Base-by-base conservation (phyloP, 2,888 invertebrate genomes). In the Brachynemurus nebulosus region DNA sequence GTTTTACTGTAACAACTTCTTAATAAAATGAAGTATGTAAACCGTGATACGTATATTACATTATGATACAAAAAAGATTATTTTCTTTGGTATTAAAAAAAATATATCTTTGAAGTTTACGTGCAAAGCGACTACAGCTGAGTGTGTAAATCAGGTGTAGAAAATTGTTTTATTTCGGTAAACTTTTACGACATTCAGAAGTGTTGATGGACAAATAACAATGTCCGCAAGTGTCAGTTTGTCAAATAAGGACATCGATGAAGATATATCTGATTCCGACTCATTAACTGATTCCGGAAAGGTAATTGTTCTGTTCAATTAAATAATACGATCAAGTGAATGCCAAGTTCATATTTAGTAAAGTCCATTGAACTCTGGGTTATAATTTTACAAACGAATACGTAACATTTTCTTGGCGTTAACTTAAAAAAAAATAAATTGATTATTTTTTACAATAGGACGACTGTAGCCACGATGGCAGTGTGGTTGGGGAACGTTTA, bases 401-500 rank as follows among this genome's bases (percentile, higher is more conserved):
- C n/a, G n/a, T n/a, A n/a, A n/a, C n/a, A n/a, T n/a, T n/a, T n/a
- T 30, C 14, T 30, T 30, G 14, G 14, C 4, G 14, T 30, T 30
- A 30, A 12, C 30, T 30, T 27, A 27, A n/a, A n/a, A n/a, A 27
- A 27, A 27, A 30, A 12, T 30, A 12, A 30, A 30, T 12, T 30
- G n/a, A 30, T 25, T 25, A 25, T 25, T 25, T 25, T 8, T 16
- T 14, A 6, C 11, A 11, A 17, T 69, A 69, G 0, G 69, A 69
- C 48, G 70, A 70, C 54, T 72, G 69, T 47, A 71, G 71, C 2
- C 65, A 63, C 36, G 68, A 65, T 19, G 61, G 58, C 9, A 72
- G 71, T 45, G 69, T 73, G 37, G 72, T 64, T 55, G 72, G 71
- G 48, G 78, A 81, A 52, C 66, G 78, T 45, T 80, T 76, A 54